phyloP scores from a whole-genome alignment of 2,888 invertebrate genomes.

The Strigamia transsilvanica region DNA sequence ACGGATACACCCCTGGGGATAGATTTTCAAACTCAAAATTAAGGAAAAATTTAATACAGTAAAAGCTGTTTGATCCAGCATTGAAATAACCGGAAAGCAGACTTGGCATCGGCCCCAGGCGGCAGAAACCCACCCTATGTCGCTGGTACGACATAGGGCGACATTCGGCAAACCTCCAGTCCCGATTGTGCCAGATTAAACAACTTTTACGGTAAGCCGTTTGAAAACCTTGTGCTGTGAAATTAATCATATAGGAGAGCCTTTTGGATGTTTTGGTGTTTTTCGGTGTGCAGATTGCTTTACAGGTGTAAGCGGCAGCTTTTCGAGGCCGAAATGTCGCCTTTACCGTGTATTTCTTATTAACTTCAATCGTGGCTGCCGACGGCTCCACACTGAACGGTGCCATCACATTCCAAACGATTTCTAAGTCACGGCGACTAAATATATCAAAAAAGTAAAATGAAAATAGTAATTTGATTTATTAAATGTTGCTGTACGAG shows the following conservation, averaged over 20 bases:
- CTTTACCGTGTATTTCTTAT: background rate
- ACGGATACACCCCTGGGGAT: background rate
- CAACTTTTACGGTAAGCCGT: no score
- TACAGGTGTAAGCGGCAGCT: background rate
- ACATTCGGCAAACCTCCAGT: no score
- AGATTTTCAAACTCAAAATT: background rate
- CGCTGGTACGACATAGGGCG: no score
- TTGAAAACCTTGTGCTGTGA: background rate
- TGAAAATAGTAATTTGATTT: background rate
- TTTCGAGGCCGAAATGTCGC: background rate
- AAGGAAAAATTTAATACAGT: background rate
- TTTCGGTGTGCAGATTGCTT: constrained; percentile 17
- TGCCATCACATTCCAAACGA: background rate
- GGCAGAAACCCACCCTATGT: no score
- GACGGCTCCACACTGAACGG: background rate
- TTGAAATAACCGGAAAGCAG: no score
- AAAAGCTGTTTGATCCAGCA: no score
- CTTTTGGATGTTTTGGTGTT: background rate
- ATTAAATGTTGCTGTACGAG: background rate
- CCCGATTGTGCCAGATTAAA: no score
- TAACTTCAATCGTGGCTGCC: background rate
- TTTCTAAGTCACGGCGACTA: background rate
- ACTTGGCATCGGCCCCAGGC: no score
- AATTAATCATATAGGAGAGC: background rate
- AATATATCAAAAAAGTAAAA: background rate